These are phyloP conservation scores for Pedetes capensis DNA, from an alignment of 2,113 vertebrate genomes.

Conservation along the genomic window DNA sequence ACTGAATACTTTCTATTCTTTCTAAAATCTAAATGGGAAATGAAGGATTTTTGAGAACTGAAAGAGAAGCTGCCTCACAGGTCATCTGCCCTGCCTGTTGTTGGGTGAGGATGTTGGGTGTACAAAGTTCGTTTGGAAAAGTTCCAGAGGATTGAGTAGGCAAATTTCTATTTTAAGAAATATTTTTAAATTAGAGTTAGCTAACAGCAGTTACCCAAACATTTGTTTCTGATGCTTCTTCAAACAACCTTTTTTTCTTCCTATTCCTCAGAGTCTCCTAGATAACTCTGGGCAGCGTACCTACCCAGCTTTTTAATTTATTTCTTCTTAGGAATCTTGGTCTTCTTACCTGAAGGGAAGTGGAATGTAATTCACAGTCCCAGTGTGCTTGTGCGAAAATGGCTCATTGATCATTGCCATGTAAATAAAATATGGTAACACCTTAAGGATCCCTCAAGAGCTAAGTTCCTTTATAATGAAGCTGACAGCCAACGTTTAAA, in stretches of 20 bases:
- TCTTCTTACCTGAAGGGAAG: neutral
- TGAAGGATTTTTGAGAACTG: neutral
- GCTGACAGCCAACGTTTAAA: neutral
- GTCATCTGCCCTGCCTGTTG: neutral
- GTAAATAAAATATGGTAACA: neutral
- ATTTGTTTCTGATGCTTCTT: neutral
- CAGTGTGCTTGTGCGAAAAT: neutral
- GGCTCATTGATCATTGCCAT: neutral
- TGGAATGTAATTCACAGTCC: neutral
- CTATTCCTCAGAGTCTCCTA: neutral
- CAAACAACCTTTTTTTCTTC: neutral
- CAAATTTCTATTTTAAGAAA: neutral
- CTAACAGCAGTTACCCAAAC: neutral
- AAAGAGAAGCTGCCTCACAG: neutral
- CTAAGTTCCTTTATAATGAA: neutral
- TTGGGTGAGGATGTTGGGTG: neutral
- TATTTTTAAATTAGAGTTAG: constrained; percentile 12
- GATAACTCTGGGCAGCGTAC: neutral
- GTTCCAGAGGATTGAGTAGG: neutral
- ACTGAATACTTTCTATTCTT: neutral
- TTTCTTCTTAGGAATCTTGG: neutral
- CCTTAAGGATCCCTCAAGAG: neutral
- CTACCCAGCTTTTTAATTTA: neutral
- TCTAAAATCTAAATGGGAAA: neutral
- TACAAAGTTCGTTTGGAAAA: neutral